Conservation (phyloP, 1,140 invertebrate genomes). For the Cydia fagiglandana region DNA sequence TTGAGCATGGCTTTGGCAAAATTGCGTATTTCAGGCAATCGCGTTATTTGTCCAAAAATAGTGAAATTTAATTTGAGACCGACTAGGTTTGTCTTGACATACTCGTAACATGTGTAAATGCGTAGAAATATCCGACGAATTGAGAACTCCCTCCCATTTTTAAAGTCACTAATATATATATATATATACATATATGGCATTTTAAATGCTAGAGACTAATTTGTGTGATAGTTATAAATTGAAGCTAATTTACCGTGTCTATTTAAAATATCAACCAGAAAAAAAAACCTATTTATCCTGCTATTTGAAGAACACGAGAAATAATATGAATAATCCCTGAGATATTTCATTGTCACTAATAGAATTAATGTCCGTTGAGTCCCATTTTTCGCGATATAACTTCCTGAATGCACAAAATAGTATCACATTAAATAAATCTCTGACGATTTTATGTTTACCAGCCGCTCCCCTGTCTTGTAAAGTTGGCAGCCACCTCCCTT, state of each 20-base stretch:
- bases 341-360: slow-evolving; percentile 3
- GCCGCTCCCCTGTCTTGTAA: slow-evolving; percentile 3
- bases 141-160: too few relatives aligned
- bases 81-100: too few relatives aligned
- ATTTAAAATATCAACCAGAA: not conserved
- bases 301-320: not conserved
- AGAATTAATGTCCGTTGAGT: not conserved
- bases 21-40: too few relatives aligned
- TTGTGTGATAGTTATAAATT: too few relatives aligned
- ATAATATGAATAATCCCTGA: not conserved
- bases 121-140: too few relatives aligned
- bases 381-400: not conserved
- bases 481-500: slow-evolving; percentile 19
- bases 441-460: slow-evolving; percentile 20
- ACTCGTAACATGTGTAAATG: too few relatives aligned
- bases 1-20: too few relatives aligned
- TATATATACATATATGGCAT: too few relatives aligned
- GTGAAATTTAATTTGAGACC: too few relatives aligned
- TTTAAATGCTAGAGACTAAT: too few relatives aligned
- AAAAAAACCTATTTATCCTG: not conserved
- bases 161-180: too few relatives aligned
- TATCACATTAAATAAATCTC: slow-evolving; percentile 14
- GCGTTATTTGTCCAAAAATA: too few relatives aligned
- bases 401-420: slow-evolving; percentile 11
- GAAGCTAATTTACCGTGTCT: not conserved